phyloP scores from a whole-genome alignment of 2,888 invertebrate species.

The Formica aserva region DNA sequence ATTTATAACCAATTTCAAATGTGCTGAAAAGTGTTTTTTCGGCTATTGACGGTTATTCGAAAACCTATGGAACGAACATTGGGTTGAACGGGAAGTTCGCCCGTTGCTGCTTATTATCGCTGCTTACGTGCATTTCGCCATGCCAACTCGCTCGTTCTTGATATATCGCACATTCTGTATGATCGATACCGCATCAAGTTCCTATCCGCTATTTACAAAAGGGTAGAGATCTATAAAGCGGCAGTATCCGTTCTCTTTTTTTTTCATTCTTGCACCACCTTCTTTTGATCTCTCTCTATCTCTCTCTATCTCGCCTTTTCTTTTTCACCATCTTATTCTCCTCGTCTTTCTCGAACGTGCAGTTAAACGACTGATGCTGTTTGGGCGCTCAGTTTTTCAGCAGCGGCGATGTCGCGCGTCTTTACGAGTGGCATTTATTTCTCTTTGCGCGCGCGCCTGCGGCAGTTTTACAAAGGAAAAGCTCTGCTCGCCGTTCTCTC shows the following conservation, averaged over 20 bases:
- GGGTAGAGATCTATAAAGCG: slow-evolving; percentile 1
- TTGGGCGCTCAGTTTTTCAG: slow-evolving; percentile 61
- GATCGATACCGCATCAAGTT: slow-evolving; percentile 42
- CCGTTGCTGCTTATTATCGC: slow-evolving; percentile 14
- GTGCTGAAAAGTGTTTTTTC: too few relatives aligned
- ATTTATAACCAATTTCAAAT: too few relatives aligned
- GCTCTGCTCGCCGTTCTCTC: slow-evolving; percentile 52
- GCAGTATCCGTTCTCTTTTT: slow-evolving; percentile 12
- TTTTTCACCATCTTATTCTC: slow-evolving; percentile 29
- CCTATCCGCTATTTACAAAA: slow-evolving; percentile 42
- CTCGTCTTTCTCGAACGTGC: slow-evolving; percentile 56
- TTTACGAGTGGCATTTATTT: slow-evolving; percentile 69
- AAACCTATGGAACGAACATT: too few relatives aligned
- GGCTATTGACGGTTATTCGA: too few relatives aligned
- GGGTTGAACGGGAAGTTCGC: not conserved
- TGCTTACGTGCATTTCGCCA: slow-evolving; percentile 37
- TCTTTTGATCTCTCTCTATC: slow-evolving; percentile 24
- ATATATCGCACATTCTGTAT: slow-evolving; percentile 27
- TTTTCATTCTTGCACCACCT: not conserved
- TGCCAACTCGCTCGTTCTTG: slow-evolving; percentile 21
- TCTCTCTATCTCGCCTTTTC: not conserved
- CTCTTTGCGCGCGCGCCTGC: slow-evolving; percentile 58
- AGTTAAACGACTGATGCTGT: slow-evolving; percentile 66
- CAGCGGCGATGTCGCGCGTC: slow-evolving; percentile 36
- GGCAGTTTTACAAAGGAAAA: slow-evolving; percentile 57